phyloP scores from a whole-genome alignment of 2,113 vertebrate species.

The Hystrix brachyura region DNA sequence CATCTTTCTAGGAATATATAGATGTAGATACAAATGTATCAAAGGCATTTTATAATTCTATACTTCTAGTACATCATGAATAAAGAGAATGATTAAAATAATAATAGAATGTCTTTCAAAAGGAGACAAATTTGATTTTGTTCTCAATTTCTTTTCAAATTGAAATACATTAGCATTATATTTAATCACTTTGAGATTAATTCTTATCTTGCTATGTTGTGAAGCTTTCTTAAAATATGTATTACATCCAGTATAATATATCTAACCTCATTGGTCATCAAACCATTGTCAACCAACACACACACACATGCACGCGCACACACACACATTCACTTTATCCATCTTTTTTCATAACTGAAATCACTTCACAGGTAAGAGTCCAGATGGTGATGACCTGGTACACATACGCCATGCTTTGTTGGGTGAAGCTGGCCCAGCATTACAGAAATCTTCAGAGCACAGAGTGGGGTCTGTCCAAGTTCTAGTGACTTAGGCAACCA shows the following conservation, averaged over 20 bases:
- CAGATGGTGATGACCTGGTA: not conserved
- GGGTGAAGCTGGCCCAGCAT: not conserved
- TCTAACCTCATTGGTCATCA: not conserved
- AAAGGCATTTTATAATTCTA: not conserved
- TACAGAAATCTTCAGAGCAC: not conserved
- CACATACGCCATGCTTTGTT: not conserved
- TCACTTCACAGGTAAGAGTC: not conserved
- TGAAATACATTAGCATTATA: not conserved
- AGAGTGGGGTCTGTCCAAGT: fast-evolving
- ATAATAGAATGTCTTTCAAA: not conserved
- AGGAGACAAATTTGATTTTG: not conserved
- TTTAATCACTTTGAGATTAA: not conserved
- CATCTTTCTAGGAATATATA: not conserved
- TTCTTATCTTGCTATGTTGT: not conserved
- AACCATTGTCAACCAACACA: not conserved
- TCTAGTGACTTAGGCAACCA: not conserved
- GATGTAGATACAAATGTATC: not conserved
- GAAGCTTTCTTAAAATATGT: not conserved
- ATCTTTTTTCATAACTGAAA: not conserved
- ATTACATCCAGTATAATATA: not conserved
- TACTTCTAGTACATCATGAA: not conserved
- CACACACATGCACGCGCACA: not conserved
- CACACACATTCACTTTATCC: not conserved
- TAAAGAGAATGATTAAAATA: not conserved
- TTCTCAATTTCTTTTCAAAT: not conserved